Evolutionary conservation across 2,888 invertebrate genomes (phyloP).

Genomic region (Lingula anatina): DNA sequence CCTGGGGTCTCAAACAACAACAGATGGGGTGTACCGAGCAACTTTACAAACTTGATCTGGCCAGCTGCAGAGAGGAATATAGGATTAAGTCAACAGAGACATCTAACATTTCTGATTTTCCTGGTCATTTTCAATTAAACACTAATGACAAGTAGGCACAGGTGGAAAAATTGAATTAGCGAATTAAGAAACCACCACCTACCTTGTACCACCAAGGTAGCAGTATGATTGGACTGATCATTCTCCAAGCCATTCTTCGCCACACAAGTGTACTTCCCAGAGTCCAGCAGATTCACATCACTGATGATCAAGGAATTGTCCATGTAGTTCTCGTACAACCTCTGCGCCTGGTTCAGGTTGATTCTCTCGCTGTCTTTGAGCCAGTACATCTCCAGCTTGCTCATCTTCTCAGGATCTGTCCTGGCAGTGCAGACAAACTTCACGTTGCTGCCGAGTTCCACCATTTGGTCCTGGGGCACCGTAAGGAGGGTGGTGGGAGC

Average conservation of each 20-base stretch:
- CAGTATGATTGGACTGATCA: too few species aligned
- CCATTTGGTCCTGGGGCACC: conserved; percentile 14
- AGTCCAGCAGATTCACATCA: conserved; percentile 89
- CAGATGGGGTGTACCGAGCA: too few species aligned
- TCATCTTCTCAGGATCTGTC: conserved; percentile 68
- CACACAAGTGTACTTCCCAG: conserved; percentile 90
- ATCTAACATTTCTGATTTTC: too few species aligned
- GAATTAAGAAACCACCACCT: too few species aligned
- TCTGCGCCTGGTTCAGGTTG: conserved; percentile 63
- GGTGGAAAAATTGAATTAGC: too few species aligned
- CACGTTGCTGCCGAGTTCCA: conserved; percentile 17
- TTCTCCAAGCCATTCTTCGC: conserved; percentile 86
- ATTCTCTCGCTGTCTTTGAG: conserved; percentile 78
- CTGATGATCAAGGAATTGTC: conserved; percentile 92
- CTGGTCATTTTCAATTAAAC: too few species aligned
- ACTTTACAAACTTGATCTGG: too few species aligned
- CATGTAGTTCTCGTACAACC: conserved; percentile 47
- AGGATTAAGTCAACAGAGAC: too few species aligned
- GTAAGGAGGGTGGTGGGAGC: conserved; percentile 41
- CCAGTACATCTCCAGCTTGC: conserved; percentile 79
- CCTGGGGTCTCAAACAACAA: not conserved
- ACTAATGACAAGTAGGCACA: too few species aligned
- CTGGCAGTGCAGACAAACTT: conserved; percentile 89
- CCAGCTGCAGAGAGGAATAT: too few species aligned
- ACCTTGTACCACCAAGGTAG: too few species aligned